phyloP scores from a whole-genome alignment of 2,797 vertebrate genomes.

The Brachyalestes nurse region DNA sequence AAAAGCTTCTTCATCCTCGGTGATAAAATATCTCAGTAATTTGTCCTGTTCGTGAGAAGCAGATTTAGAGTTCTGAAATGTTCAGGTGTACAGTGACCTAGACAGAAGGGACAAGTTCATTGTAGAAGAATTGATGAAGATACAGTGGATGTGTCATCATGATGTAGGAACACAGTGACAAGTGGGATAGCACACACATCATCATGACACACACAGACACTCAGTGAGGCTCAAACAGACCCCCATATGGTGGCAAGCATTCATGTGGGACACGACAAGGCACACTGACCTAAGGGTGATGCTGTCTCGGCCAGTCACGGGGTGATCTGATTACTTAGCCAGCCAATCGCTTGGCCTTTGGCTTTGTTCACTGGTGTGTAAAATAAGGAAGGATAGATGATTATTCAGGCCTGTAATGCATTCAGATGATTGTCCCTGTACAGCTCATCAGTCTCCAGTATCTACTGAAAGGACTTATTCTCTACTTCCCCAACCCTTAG shows the following conservation, averaged over 20 bases:
- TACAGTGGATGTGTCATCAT: conserved; percentile 20
- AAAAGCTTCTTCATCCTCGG: conserved; percentile 4
- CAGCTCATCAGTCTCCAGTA: neutral
- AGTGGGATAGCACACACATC: conserved; percentile 14
- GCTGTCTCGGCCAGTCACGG: conserved; percentile 15
- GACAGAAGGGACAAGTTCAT: neutral
- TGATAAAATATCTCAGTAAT: neutral
- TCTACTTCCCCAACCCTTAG: neutral
- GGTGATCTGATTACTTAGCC: conserved; percentile 13
- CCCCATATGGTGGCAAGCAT: conserved; percentile 4
- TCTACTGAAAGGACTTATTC: conserved; percentile 7
- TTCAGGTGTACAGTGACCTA: neutral
- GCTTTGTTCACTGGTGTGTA: conserved; percentile 18
- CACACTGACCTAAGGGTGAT: conserved; percentile 20
- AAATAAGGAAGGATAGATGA: conserved; percentile 23
- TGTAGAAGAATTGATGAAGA: conserved; percentile 18
- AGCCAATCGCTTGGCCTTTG: conserved; percentile 27
- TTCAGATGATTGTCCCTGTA: conserved; percentile 8
- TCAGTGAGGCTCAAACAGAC: conserved; percentile 26
- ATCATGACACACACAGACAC: conserved; percentile 39
- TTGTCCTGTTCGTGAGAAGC: neutral
- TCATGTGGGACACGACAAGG: conserved; percentile 11
- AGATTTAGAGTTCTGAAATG: neutral
- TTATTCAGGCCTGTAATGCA: conserved; percentile 37
- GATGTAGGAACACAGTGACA: neutral